Conservation (phyloP, 2,113 vertebrate genomes). For the Neolamprologus brichardi region DNA sequence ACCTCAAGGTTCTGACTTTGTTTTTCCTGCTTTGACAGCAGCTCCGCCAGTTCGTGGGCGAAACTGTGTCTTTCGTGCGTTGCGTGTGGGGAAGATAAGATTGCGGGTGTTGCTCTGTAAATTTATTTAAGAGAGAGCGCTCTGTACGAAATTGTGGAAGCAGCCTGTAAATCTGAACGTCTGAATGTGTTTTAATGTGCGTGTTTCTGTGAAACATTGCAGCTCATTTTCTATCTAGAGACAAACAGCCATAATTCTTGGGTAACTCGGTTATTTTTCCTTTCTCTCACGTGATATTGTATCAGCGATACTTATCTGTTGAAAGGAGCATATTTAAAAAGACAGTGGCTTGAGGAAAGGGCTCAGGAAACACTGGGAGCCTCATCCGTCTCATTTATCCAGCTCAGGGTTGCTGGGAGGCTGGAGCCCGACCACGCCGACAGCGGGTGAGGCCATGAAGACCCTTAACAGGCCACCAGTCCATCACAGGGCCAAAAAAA, state of each 20-base stretch:
- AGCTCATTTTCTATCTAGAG: background rate
- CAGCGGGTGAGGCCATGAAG: background rate
- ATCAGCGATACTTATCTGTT: background rate
- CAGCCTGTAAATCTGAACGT: background rate
- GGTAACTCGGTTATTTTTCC: background rate
- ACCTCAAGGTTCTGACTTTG: background rate
- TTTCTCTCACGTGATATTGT: background rate
- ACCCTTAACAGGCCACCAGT: background rate
- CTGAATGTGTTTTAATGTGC: background rate
- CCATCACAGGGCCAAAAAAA: background rate
- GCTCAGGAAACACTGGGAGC: background rate
- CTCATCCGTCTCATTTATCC: background rate
- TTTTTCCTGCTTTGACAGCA: background rate
- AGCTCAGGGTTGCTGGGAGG: background rate
- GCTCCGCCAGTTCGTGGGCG: background rate
- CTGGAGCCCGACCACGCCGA: background rate
- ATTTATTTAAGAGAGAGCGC: background rate
- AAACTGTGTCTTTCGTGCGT: background rate
- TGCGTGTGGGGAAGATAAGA: background rate
- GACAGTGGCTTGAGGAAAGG: background rate
- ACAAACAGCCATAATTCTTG: background rate
- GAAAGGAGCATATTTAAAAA: background rate
- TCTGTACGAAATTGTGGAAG: background rate
- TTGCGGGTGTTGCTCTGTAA: background rate
- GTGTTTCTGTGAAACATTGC: background rate